Evolutionary conservation across 2,113 vertebrate species (phyloP), one percentile per base, ranked within the genome.

Genomic region (Theristicus caerulescens): DNA sequence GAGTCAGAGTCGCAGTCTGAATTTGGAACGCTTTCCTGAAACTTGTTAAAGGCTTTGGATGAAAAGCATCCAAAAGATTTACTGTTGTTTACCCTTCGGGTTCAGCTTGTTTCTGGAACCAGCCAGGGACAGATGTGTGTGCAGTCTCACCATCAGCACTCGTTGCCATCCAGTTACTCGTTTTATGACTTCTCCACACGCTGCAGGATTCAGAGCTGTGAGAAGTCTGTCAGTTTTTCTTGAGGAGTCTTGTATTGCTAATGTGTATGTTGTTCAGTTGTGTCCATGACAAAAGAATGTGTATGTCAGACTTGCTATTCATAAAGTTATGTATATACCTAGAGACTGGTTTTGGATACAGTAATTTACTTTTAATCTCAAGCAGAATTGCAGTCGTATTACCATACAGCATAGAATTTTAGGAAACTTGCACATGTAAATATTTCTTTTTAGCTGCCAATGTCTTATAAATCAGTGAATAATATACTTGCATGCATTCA

Each of bases 51-150:
- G 38, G n/a, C 52, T 73, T 80, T 10, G 36, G 42, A 79, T 95
- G 70, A 76, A 76, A 85, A 86, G 17, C 46, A 69, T 54, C 74
- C 74, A 46, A 44, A 79, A 73, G 83, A 58, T 90, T 76, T 92
- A 72, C 67, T 90, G 59, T 70, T 94, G 94, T 93, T 95, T 92
- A 70, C 71, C 76, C 59, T 62, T 92, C 0, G 0, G 21, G 54
- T 81, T 95, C 58, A 78, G 80, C 96, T 88, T 74, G 79, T 86
- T 85, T 94, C 54, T 96, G 88, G 92, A 94, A 38, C 10, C 47
- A 82, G 80, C 32, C 42, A 14, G 7, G 70, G 86, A 58, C 77
- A 79, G 81, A 85, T 84, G 82, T 85, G 86, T 76, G 70, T 88
- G 78, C 90, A 69, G 62, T 66, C 82, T 82, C 59, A 57, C 54